These are phyloP conservation scores for Deroplatys truncata DNA, from an alignment of 2,888 invertebrate genomes.

Conservation along the genomic window DNA sequence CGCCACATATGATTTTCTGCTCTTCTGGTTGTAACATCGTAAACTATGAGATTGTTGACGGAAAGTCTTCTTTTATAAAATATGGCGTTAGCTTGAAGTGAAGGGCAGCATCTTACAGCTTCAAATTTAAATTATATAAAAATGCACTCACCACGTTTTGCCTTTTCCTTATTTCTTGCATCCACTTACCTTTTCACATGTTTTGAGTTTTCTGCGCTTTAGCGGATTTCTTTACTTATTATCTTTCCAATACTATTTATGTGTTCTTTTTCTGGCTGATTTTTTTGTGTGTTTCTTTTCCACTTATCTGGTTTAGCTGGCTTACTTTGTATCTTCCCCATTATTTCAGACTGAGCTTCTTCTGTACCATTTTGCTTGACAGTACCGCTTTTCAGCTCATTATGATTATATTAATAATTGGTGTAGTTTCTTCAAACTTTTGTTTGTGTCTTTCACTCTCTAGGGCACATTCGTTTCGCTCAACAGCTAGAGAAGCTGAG, in stretches of 20 bases:
- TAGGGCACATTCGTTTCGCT: no score
- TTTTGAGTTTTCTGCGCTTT: neutral
- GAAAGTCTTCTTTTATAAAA: neutral
- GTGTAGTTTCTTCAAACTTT: no score
- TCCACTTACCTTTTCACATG: neutral
- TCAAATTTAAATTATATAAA: neutral
- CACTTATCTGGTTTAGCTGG: no score
- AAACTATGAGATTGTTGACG: neutral
- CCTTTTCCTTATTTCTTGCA: neutral
- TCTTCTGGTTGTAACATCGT: neutral
- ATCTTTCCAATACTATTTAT: neutral
- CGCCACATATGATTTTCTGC: neutral
- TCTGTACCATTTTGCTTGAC: no score
- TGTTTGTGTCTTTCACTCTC: no score
- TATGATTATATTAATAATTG: no score
- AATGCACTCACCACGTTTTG: neutral
- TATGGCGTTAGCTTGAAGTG: neutral
- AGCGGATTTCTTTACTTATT: neutral
- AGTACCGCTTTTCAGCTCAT: no score
- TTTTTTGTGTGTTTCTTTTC: no score
- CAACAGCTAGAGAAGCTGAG: no score
- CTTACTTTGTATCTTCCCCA: no score
- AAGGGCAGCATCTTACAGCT: neutral
- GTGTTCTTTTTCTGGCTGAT: no score
- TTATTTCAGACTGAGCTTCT: no score